Evolutionary conservation across 2,888 invertebrate species (phyloP), one percentile per base, ranked within the genome.

Genomic region (Selenia dentaria): DNA sequence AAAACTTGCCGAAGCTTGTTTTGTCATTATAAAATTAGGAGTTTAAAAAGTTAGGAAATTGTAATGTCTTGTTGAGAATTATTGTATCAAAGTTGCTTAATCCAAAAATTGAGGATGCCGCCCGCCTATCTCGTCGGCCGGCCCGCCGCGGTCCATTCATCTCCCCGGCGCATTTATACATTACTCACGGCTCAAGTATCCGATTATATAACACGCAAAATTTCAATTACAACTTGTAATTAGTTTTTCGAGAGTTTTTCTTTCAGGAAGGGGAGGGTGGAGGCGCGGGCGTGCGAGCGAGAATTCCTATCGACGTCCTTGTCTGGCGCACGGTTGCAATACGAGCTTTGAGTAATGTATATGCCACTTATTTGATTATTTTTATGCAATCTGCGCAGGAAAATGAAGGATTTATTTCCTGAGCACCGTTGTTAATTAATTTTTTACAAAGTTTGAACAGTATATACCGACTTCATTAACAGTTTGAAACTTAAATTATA

Each of bases 201-300:
- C 90, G 91, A 91, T 91, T 91, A 91, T 91, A 86, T 91, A 91
- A 90, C 91, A 91, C 91, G 91, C 90, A 91, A 91, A 91, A 91
- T 91, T 91, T 91, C 91, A 91, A 91, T 91, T 91, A 91, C 91
- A 91, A 91, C 81, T 91, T 91, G 91, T 91, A 91, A 91, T 91
- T 91, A 91, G 91, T 91, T 91, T 91, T 91, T 91, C 83, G 90
- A 88, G 91, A 91, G 90, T 91, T 91, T 91, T 91, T 91, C 91
- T 91, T 91, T 89, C 87, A 82, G 81, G 79, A 79, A 79, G 81
- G 83, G 83, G 86, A 72, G 74, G 65, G 80, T 76, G 82, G 82
- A 69, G 81, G 77, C 67, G 67, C 61, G 46, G 57, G 66, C 49
- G 84, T 59, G 72, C 33, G 77, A 84, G 69, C 37, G 73, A 64